Evolutionary conservation across 2,797 vertebrate genomes (phyloP), one percentile per base, ranked within the genome.

Genomic region (Apogon talboti): DNA sequence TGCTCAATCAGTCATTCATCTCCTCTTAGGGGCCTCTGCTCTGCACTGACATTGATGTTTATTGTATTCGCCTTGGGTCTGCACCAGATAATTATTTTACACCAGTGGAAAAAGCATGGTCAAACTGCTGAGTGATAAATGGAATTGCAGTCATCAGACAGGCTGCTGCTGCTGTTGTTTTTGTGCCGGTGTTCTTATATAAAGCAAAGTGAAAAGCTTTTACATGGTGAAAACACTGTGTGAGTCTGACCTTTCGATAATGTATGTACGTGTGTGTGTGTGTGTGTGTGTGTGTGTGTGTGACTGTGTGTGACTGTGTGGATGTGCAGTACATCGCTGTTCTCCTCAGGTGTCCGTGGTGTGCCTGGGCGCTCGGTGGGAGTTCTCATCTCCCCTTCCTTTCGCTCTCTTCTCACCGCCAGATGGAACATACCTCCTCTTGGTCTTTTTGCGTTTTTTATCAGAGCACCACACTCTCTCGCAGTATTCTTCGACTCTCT

Each of bases 391-490:
- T 35, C 90, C 71, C 67, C 69, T 94, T 12, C 91, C 80, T 70
- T 91, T 95, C 0, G 86, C 79, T 76, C 91, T 94, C 78, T 92
- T 96, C 70, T 96, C 96, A 4, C 92, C 94, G 24, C 91, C 88
- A 0, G 90, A 87, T 30, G 93, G 56, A 15, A 47, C 67, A 0
- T 94, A 95, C 86, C 92, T 96, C 94, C 94, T 95, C 83, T 97
- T 98, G 21, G 93, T 89, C 92, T 96, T 97, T 94, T 95, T 97
- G 52, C 95, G 95, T 84, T 95, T 98, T 81, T 95, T 96, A 53
- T 97, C 96, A 0, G 95, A 94, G 79, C 98, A 99, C 98, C 97
- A 99, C 41, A 98, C 95, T 87, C 95, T 96, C 90, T 99, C 97
- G 46, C 98, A 99, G 86, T 99, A 99, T 86, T 99, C 96, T 67